Evolutionary conservation across 1,140 invertebrate species (phyloP), one percentile per base, ranked within the genome.

Genomic region (Caenorhabditis tropicalis): DNA sequence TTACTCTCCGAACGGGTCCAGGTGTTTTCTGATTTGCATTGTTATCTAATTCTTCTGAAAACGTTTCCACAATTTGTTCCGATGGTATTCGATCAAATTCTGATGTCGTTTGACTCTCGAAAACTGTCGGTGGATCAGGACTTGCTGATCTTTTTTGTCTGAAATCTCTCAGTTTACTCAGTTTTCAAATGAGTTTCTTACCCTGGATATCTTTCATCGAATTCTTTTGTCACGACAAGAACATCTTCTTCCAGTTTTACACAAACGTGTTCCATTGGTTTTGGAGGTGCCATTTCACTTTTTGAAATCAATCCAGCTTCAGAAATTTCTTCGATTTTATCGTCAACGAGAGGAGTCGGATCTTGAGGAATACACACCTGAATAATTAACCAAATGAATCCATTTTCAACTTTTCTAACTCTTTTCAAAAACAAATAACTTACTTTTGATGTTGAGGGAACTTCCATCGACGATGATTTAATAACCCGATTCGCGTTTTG

Each of bases 401-500:
- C 16, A 12, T 46, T 46, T 51, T 19, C 16, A 51, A 51, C 2
- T 51, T 51, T 21, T n/a, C 21, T 16, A n/a, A 21, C 2, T 2
- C 7, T 21, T 4, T 51, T n/a, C 19, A n/a, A n/a, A 12, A n/a
- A 58, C 21, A 36, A 43, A 0, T 0, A 33, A 9, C 56, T 46
- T 21, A 82, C 82, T 29, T 82, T 82, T 24, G 82, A 82, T 0
- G 82, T 82, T 3, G 82, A 82, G 19, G 82, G 58, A 16, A 65
- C 83, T 51, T 84, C 83, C 83, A 84, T 84, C 27, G 83, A 84
- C 33, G 70, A 84, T 15, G 83, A 84, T 48, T 84, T 84, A 27
- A 84, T 84, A 24, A 84, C 83, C 65, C 83, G 70, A 51, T 84
- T 84, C 19, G 83, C 60, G 53, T 84, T 84, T 48, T 84, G 58